phyloP scores from a whole-genome alignment of 2,888 invertebrate species.

The Cryptocheilus praepositus region DNA sequence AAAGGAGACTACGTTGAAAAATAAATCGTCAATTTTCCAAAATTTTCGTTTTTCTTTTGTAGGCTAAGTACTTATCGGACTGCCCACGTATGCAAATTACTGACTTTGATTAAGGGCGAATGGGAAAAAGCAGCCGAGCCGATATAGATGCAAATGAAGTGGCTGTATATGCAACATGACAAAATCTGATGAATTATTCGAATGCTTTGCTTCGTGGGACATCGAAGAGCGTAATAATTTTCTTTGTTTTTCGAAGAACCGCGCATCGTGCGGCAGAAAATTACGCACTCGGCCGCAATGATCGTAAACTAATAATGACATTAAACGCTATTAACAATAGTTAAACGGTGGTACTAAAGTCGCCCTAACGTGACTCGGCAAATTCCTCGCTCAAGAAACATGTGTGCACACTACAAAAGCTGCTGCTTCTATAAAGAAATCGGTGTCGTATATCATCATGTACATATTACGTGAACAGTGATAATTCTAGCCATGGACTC shows the following conservation, averaged over 20 bases:
- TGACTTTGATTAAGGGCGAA: too few species aligned
- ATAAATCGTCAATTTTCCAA: too few species aligned
- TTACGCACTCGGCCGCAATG: constrained; percentile 12
- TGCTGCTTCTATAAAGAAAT: constrained; percentile 57
- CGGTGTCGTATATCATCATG: constrained; percentile 51
- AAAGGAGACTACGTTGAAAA: too few species aligned
- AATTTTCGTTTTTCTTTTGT: too few species aligned
- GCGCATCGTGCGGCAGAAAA: constrained; percentile 20
- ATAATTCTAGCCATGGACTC: constrained; percentile 70
- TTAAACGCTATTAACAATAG: constrained; percentile 29
- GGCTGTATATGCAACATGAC: too few species aligned
- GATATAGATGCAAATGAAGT: too few species aligned
- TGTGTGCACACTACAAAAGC: constrained; percentile 71
- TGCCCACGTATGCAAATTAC: too few species aligned
- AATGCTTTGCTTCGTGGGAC: too few species aligned
- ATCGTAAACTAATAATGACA: constrained; percentile 23
- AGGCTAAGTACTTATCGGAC: too few species aligned
- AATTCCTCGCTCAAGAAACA: constrained; percentile 39
- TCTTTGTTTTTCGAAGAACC: constrained; percentile 20
- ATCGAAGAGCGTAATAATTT: too few species aligned
- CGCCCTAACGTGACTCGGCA: constrained; percentile 37
- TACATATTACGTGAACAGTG: constrained; percentile 56
- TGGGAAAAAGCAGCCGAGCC: too few species aligned
- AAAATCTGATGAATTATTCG: too few species aligned
- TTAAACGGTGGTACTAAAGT: constrained; percentile 27